Base-by-base conservation (phyloP, 1,140 invertebrate species). In the Drosophila mayri region DNA sequence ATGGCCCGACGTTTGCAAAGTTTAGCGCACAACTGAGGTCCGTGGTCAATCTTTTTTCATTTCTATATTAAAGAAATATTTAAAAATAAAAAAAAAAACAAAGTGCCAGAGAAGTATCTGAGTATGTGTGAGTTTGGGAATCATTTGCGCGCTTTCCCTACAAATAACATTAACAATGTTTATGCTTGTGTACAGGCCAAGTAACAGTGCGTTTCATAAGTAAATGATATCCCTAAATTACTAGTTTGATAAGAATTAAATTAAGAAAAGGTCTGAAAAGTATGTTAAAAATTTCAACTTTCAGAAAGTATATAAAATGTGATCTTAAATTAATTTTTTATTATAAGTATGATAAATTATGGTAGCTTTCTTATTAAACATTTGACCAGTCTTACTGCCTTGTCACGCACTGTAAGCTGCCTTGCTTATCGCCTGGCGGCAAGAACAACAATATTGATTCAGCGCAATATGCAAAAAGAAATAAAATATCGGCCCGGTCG, bases 121-220 rank as follows among this genome's bases (percentile, higher is more conserved):
- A 65, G 28, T 12, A 43, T 75, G 46, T 76, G 64, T 70, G 44
- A 55, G 52, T 38, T 55, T 20, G 52, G 20, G 61, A 82, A 71
- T 74, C 68, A 88, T 83, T 77, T 81, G 72, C 85, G 76, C 37
- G 83, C 83, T 86, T 86, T 87, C 83, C 65, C 71, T 83, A 60
- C 55, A 68, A 38, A 77, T 60, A 57, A 82, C 72, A 76, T 79
- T 66, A 63, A 76, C 25, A 65, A 68, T 82, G 62, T 88, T 71
- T 82, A 61, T 63, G 40, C 18, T 58, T 46, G 44, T 43, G 58
- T 63, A 37, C 50, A 41, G 38, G 62, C 46, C 37, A 22, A 35
- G n/a, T 14, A 20, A 64, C 68, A 73, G 55, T 62, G 22, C 38
- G 44, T 38, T 62, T 52, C 57, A 62, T 54, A 38, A 8, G 1